These are phyloP conservation scores for Crocuta crocuta DNA, from an alignment of 2,113 vertebrate genomes.

Conservation along the genomic window DNA sequence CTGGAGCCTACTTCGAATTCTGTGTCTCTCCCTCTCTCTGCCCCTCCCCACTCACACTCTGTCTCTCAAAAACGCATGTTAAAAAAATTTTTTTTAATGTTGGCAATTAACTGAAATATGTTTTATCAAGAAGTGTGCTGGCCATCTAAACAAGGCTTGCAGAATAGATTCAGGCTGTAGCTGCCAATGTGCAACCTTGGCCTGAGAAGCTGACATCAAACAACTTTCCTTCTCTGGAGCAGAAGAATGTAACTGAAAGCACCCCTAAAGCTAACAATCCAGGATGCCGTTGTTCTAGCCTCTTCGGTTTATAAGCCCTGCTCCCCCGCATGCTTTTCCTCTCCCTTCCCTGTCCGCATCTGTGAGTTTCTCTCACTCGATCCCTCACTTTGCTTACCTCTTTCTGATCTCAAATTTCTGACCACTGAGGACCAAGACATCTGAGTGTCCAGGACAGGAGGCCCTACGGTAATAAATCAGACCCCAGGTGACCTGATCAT, in stretches of 20 bases:
- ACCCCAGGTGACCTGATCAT: background rate
- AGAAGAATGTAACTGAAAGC: background rate
- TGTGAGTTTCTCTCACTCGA: background rate
- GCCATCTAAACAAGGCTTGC: background rate
- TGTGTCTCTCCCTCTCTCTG: no score
- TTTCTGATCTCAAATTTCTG: background rate
- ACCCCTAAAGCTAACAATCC: background rate
- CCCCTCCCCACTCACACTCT: no score
- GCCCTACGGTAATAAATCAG: background rate
- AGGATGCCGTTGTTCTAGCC: background rate
- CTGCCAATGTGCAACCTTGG: background rate
- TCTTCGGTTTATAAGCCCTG: background rate
- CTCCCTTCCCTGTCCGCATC: background rate
- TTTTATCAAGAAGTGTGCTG: background rate
- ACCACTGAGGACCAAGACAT: background rate
- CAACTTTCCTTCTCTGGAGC: background rate
- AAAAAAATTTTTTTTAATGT: background rate
- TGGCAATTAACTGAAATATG: background rate
- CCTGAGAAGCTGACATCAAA: background rate
- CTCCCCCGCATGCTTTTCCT: background rate
- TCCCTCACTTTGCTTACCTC: background rate
- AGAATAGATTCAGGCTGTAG: background rate
- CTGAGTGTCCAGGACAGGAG: background rate
- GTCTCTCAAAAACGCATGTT: no score
- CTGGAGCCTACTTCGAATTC: no score